Conservation (phyloP, 2,113 vertebrate genomes). For the Podarcis cretensis region DNA sequence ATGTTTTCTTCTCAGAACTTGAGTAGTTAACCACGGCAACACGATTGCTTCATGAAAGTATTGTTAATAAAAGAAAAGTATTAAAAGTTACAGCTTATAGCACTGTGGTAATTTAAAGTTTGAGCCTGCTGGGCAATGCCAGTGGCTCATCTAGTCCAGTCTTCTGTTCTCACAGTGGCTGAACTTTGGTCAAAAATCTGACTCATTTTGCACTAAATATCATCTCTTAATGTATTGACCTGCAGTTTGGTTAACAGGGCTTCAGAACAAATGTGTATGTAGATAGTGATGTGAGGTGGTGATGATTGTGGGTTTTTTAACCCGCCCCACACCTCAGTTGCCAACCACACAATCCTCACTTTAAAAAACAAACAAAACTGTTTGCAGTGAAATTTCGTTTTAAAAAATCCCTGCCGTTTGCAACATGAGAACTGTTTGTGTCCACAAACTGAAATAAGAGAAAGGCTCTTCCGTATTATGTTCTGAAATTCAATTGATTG, state of each 20-base stretch:
- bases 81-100: neutral
- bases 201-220: neutral
- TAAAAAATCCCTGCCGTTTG: neutral
- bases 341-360: neutral
- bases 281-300: neutral
- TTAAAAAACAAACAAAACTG: neutral
- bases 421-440: neutral
- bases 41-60: neutral
- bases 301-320: neutral
- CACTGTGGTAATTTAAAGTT: neutral
- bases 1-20: neutral
- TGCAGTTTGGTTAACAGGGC: constrained; percentile 4
- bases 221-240: neutral
- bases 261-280: neutral
- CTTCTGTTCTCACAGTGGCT: no score
- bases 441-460: neutral
- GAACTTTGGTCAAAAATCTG: constrained; percentile 2
- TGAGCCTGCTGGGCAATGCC: neutral
- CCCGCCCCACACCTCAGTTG: no score
- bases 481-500: neutral
- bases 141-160: no score
- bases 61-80: neutral
- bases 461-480: neutral
- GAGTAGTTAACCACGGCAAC: neutral
- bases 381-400: neutral